Percentiles rank a stretch among this genome's conserved stretches.
These are phyloP conservation scores for Phymatocera aterrima DNA, from an alignment of 2,888 invertebrate genomes.

Conservation along the genomic window DNA sequence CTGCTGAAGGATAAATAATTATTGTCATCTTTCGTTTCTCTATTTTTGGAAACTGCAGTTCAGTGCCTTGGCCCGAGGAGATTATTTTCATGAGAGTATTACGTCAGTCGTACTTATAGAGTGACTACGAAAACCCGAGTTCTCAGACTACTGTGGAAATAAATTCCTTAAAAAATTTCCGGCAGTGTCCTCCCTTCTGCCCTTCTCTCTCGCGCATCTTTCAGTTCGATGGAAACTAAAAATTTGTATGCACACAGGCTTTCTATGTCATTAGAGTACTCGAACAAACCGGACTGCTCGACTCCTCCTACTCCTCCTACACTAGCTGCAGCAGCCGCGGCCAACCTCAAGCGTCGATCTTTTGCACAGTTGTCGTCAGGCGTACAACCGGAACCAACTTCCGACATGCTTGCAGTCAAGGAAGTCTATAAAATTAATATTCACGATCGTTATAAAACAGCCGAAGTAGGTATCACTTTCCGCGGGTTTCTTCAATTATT, in stretches of 20 bases:
- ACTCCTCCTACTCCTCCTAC: constrained; percentile 43
- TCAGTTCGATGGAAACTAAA: too few relatives aligned
- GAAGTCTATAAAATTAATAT: not conserved
- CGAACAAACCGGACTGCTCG: constrained; percentile 48
- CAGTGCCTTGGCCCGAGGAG: not conserved
- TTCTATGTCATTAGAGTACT: not conserved
- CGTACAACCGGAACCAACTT: constrained; percentile 59
- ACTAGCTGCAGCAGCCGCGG: constrained; percentile 42
- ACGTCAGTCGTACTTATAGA: not conserved
- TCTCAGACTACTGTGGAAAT: not conserved
- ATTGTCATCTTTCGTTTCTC: not conserved
- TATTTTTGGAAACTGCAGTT: not conserved
- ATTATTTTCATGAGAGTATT: not conserved
- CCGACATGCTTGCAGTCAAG: constrained; percentile 2
- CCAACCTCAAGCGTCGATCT: constrained; percentile 55
- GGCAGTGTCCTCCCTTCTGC: not conserved
- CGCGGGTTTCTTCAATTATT: not conserved
- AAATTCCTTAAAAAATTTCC: not conserved
- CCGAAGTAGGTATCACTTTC: not conserved
- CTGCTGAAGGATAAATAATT: too few relatives aligned
- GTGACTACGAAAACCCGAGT: not conserved
- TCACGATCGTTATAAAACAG: not conserved
- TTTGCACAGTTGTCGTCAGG: constrained; percentile 64
- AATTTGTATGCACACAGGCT: not conserved
- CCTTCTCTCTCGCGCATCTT: not conserved